Base-by-base conservation (phyloP, 2,888 invertebrate species). In the Elgonia sp. region DNA sequence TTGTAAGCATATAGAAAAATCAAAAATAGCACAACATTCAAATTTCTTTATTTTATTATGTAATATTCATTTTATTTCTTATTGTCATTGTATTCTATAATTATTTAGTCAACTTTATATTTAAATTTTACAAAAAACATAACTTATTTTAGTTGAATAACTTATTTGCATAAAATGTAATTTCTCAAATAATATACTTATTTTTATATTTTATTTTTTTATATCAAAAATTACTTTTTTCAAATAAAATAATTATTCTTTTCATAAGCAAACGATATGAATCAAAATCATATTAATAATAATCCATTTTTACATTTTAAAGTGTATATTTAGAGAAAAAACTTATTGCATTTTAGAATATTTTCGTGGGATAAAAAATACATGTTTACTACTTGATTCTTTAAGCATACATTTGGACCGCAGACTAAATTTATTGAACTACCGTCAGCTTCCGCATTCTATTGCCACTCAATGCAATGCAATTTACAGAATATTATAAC, bases 351-450 rank as follows among this genome's bases (percentile, higher is more conserved):
- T 53, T 53, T 53, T n/a, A n/a, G 14, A n/a, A 7, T 7, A n/a
- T 53, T 53, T 53, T 53, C n/a, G 53, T n/a, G 53, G n/a, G 53
- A 53, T 12, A 53, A 53, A 12, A n/a, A n/a, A n/a, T n/a, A 53
- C 2, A n/a, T 37, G 63, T 63, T 63, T 63, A 39, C n/a, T 14
- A 39, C 63, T 39, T n/a, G 39, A 39, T 39, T 39, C 40, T 63
- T 63, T 40, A 39, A 63, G 39, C n/a, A 14, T 21, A 60, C 60
- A 39, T 40, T 63, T 39, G 63, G 63, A 63, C 16, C n/a, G 37
- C 40, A 39, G 63, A 63, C 63, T 63, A 63, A 63, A 63, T 63
- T 63, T 63, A 63, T 63, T 63, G 63, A 63, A 63, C 39, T 39
- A 40, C 37, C 62, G 39, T 39, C 4, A 63, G 63, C 39, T 63